These are phyloP conservation scores for Carettochelys insculpta DNA, from an alignment of 2,113 vertebrate genomes.

Conservation along the genomic window DNA sequence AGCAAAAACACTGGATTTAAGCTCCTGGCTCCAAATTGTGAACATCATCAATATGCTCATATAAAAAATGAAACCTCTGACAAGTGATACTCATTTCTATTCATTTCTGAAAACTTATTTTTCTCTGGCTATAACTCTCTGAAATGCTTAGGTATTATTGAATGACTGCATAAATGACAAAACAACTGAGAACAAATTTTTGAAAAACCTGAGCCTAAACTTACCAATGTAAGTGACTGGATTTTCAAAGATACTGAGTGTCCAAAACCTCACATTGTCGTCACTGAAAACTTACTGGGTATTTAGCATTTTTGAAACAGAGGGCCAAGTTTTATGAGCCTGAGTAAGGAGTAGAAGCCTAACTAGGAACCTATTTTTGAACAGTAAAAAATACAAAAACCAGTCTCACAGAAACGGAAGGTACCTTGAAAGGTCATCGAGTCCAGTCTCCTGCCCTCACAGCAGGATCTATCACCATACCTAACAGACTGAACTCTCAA, in stretches of 20 bases:
- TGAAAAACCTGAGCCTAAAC: neutral
- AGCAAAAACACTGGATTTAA: neutral
- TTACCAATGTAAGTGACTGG: neutral
- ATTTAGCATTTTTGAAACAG: neutral
- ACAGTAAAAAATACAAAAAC: too few species aligned
- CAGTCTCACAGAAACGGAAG: too few species aligned
- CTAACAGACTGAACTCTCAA: too few species aligned
- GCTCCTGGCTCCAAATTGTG: slow-evolving; percentile 17
- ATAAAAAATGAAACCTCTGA: neutral
- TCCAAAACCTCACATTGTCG: neutral
- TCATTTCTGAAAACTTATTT: neutral
- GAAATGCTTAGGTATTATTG: neutral
- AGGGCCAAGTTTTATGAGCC: neutral
- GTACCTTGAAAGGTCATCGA: too few species aligned
- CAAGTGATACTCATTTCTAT: neutral
- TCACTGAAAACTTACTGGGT: neutral
- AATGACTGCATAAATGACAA: neutral
- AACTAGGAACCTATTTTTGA: neutral
- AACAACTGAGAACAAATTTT: neutral
- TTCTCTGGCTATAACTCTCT: neutral
- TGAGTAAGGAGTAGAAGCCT: neutral
- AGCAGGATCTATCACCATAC: too few species aligned
- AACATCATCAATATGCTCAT: neutral
- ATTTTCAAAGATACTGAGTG: neutral
- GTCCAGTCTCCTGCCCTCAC: too few species aligned